Evolutionary conservation across 1,140 invertebrate species (phyloP).

Genomic region (Adoxophyes honmai): DNA sequence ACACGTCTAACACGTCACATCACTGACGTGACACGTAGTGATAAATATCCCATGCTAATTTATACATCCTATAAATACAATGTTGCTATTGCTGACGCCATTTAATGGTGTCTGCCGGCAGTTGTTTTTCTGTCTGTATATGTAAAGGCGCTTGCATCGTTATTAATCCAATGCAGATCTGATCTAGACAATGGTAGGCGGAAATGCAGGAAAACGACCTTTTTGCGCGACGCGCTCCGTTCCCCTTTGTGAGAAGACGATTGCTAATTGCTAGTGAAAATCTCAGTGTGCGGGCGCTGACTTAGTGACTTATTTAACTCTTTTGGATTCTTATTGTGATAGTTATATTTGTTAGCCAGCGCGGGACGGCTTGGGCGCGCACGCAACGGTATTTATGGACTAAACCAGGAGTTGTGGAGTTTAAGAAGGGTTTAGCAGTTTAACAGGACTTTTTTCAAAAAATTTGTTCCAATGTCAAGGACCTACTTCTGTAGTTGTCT

Average conservation of each 20-base stretch:
- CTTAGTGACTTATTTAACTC: slow-evolving; percentile 5
- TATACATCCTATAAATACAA: slow-evolving; percentile 7
- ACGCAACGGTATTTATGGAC: no score
- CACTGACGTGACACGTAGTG: background rate
- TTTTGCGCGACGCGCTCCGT: slow-evolving; percentile 47
- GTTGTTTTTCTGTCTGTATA: slow-evolving; percentile 32
- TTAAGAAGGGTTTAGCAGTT: no score
- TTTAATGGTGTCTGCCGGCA: background rate
- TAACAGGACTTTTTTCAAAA: no score
- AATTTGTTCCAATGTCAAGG: no score
- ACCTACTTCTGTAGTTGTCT: no score
- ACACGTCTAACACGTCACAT: no score
- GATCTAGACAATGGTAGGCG: slow-evolving; percentile 60
- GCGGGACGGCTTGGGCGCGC: no score
- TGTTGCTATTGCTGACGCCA: background rate
- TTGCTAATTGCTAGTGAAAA: slow-evolving; percentile 46
- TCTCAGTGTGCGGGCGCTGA: slow-evolving; percentile 22
- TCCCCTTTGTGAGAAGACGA: slow-evolving; percentile 53
- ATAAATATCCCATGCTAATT: slow-evolving; percentile 3
- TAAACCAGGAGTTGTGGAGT: no score
- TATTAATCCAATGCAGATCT: slow-evolving; percentile 58
- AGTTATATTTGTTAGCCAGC: no score
- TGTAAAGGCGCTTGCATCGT: slow-evolving; percentile 26
- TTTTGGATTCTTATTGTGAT: no score
- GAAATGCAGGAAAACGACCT: slow-evolving; percentile 54